Conservation (phyloP, 2,888 invertebrate genomes). For the Sialis fuliginosa region DNA sequence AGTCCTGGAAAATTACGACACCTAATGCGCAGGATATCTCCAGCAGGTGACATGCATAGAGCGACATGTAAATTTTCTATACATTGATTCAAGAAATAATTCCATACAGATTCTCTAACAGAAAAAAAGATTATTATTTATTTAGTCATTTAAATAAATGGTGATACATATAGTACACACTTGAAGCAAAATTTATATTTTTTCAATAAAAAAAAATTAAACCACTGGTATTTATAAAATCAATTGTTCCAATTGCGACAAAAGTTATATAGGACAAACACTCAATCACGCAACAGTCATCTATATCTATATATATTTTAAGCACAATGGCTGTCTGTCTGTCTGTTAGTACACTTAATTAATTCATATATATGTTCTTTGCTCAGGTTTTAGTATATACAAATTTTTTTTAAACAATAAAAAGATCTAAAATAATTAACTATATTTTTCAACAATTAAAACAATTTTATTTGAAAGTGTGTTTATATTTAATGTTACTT, state of each 20-base stretch:
- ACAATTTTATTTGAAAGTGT: background rate
- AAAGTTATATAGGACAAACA: background rate
- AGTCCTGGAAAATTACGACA: constrained; percentile 85
- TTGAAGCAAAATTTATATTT: too few species aligned
- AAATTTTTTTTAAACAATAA: too few species aligned
- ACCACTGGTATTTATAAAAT: too few species aligned
- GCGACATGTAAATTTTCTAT: constrained; percentile 80
- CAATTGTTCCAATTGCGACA: background rate
- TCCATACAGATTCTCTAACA: constrained; percentile 68
- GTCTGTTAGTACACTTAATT: too few species aligned
- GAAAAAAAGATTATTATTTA: background rate
- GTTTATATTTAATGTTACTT: constrained; percentile 6
- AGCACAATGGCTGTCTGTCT: too few species aligned
- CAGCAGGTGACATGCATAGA: constrained; percentile 76
- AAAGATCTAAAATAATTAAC: background rate
- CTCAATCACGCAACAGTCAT: too few species aligned
- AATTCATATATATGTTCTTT: too few species aligned
- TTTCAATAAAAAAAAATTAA: too few species aligned
- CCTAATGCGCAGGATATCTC: constrained; percentile 62
- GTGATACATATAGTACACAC: background rate
- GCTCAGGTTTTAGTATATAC: too few species aligned
- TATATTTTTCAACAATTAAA: background rate
- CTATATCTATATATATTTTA: too few species aligned
- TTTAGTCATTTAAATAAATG: background rate
- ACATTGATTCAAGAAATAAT: constrained; percentile 60